These are phyloP conservation scores for Globodera rostochiensis DNA, from an alignment of 1,140 invertebrate genomes.

Conservation along the genomic window DNA sequence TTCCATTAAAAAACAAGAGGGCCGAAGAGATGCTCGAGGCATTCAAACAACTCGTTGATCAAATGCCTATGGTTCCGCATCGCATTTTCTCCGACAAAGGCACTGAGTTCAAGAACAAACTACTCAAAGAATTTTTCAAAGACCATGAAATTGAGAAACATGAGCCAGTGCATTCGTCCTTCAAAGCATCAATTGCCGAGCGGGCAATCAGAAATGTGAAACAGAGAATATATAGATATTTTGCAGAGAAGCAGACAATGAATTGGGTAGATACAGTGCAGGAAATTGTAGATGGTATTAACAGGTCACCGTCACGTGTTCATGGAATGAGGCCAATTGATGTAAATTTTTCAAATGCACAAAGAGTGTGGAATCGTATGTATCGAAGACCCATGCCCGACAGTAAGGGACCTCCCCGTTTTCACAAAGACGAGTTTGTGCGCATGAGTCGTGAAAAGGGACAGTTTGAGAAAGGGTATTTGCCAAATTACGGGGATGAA, in stretches of 20 bases:
- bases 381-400: not conserved
- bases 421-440: no score
- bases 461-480: no score
- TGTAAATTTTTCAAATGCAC: conserved; percentile 14
- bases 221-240: conserved; percentile 8
- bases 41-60: not conserved
- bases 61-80: no score
- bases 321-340: conserved; percentile 8
- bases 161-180: not conserved
- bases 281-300: conserved; percentile 9
- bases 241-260: not conserved
- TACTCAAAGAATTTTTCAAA: conserved; percentile 3
- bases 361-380: conserved; percentile 4
- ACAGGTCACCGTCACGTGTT: not conserved
- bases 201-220: conserved; percentile 2
- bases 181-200: conserved; percentile 2
- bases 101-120: not conserved
- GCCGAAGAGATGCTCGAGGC: conserved; percentile 1
- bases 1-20: not conserved
- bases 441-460: no score
- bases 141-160: not conserved
- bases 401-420: no score
- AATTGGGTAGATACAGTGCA: conserved; percentile 3
- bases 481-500: no score
- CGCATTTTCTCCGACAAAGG: not conserved